Evolutionary conservation across 1,140 invertebrate species (phyloP).

Genomic region (Drosophila oshimai): DNA sequence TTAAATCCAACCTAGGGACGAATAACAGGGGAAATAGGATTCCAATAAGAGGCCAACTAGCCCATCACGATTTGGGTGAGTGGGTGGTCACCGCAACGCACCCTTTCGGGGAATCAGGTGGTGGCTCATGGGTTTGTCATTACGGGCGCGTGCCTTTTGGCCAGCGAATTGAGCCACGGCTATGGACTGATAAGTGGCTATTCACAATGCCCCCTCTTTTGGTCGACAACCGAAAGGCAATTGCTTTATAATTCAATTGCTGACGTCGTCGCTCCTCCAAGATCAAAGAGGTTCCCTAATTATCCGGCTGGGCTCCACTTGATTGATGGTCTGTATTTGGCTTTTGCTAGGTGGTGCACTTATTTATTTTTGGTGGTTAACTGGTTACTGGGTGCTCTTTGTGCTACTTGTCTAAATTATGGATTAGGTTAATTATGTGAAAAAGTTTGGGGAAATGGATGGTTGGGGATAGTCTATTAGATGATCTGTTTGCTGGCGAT

Average conservation of each 20-base stretch:
- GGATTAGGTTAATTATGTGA: constrained; percentile 40
- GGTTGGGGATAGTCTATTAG: constrained; percentile 8
- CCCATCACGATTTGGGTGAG: not conserved
- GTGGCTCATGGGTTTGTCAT: constrained; percentile 46
- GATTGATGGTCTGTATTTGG: constrained; percentile 26
- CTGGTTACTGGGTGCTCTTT: constrained; percentile 36
- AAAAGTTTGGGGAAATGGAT: constrained; percentile 13
- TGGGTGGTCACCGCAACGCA: constrained; percentile 7
- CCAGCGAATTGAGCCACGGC: constrained; percentile 15
- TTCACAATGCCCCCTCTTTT: constrained; percentile 2
- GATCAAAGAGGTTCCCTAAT: constrained; percentile 47
- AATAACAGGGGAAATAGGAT: not conserved
- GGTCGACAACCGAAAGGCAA: constrained; percentile 2
- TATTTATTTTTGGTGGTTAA: constrained; percentile 46
- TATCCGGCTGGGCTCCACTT: constrained; percentile 10
- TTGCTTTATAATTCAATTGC: constrained; percentile 44
- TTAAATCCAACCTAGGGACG: not conserved
- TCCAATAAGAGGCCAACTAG: not conserved
- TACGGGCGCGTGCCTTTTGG: constrained; percentile 55
- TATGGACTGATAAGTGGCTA: constrained; percentile 25
- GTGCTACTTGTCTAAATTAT: constrained; percentile 15
- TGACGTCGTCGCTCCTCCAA: constrained; percentile 33
- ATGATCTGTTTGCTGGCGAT: not conserved
- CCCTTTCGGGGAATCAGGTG: constrained; percentile 43
- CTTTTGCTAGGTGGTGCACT: constrained; percentile 19